Percentiles rank a stretch among this genome's conserved stretches.
Conservation (phyloP, 2,797 vertebrate genomes). For the Epinephelus awoara region DNA sequence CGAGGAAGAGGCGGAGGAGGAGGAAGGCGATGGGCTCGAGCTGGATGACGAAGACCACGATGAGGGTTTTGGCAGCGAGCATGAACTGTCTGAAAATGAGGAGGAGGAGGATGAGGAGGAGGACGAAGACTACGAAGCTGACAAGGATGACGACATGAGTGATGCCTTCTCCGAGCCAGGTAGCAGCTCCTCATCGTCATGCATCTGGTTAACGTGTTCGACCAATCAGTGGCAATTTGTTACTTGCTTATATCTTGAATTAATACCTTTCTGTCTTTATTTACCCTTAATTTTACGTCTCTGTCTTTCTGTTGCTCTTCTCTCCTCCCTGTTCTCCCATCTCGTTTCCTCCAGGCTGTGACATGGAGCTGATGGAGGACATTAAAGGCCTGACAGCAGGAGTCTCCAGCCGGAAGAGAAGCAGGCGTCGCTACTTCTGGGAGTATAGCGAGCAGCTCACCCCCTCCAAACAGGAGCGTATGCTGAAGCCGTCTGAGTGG, state of each 20-base stretch:
- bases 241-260: neutral
- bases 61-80: slow-evolving; percentile 98
- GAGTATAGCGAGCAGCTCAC: slow-evolving; percentile 98
- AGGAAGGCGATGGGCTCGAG: slow-evolving; percentile 91
- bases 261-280: neutral
- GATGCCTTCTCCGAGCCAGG: slow-evolving; percentile 99
- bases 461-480: slow-evolving; percentile 94
- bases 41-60: slow-evolving; percentile 93
- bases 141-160: slow-evolving; percentile 92
- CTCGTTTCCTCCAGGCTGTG: slow-evolving; percentile 87
- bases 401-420: slow-evolving; percentile 93
- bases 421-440: slow-evolving; percentile 98
- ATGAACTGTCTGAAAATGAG: slow-evolving; percentile 96
- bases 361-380: slow-evolving; percentile 94
- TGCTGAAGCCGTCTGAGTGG: slow-evolving; percentile 97
- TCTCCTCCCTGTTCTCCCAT: neutral
- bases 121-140: slow-evolving; percentile 87
- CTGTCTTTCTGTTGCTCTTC: neutral
- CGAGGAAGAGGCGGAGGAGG: slow-evolving; percentile 84
- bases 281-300: neutral
- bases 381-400: slow-evolving; percentile 94
- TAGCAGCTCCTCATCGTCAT: slow-evolving; percentile 64
- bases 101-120: slow-evolving; percentile 93
- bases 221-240: neutral
- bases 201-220: neutral